A percentile compares a stretch with the other conserved stretches of the same genome.
Evolutionary conservation across 2,797 vertebrate species (phyloP).

Genomic region (Strix occidentalis): DNA sequence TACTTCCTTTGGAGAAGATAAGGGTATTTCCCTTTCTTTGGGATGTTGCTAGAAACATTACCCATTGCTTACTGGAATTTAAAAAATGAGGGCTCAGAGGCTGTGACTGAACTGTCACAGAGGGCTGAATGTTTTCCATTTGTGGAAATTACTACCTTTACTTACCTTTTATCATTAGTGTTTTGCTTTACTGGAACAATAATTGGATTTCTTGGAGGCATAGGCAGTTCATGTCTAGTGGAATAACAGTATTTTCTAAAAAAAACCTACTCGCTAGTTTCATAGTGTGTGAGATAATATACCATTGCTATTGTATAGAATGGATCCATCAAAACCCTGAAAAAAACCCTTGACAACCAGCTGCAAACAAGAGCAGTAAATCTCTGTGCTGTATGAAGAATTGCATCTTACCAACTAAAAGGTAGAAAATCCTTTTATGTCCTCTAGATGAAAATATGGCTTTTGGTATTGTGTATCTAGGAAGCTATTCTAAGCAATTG

Average conservation of each 20-base stretch:
- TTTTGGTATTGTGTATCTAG: background rate
- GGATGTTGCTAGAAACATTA: background rate
- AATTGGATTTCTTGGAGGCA: background rate
- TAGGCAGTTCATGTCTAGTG: background rate
- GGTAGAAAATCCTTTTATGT: background rate
- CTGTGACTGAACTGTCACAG: background rate
- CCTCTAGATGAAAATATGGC: background rate
- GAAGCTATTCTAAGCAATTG: background rate
- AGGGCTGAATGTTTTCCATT: background rate
- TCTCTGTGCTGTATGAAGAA: background rate
- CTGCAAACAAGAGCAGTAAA: background rate
- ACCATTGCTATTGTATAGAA: background rate
- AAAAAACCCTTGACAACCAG: background rate
- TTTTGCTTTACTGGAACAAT: background rate
- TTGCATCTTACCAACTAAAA: background rate
- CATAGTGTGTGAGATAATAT: background rate
- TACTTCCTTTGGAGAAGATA: background rate
- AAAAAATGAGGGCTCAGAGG: background rate
- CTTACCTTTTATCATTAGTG: background rate
- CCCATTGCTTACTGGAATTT: background rate
- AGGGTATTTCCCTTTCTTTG: background rate
- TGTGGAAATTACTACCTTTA: background rate
- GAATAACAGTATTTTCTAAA: background rate
- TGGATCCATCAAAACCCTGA: background rate
- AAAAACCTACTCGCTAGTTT: background rate